Conservation (phyloP, 2,113 vertebrate species). For the Xenopus laevis region DNA sequence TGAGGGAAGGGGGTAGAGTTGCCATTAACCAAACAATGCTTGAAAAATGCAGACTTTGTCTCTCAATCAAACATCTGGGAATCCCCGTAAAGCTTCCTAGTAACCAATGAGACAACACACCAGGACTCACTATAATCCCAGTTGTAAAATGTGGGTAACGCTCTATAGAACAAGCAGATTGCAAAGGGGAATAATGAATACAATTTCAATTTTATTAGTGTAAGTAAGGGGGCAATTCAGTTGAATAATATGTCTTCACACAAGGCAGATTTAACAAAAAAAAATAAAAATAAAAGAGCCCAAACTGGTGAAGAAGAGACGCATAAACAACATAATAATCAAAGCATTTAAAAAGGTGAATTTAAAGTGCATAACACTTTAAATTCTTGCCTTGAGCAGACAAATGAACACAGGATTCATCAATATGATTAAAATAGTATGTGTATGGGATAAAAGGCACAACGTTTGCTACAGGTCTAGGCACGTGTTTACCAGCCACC, state of each 20-base stretch:
- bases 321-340: neutral
- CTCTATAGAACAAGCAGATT: conserved; percentile 32
- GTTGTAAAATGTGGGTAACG: conserved; percentile 32
- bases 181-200: conserved; percentile 29
- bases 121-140: conserved; percentile 40
- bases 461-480: too few species aligned
- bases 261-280: conserved; percentile 11
- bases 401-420: too few species aligned
- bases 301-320: conserved; percentile 14
- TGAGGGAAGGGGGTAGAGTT: conserved; percentile 12
- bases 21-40: conserved; percentile 13
- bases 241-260: conserved; percentile 27
- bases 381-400: too few species aligned
- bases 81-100: conserved; percentile 22
- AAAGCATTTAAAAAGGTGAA: too few species aligned
- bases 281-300: neutral
- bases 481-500: too few species aligned
- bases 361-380: too few species aligned
- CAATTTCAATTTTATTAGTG: conserved; percentile 26
- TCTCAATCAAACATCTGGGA: conserved; percentile 47
- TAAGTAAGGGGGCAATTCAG: conserved; percentile 38
- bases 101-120: conserved; percentile 41
- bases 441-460: too few species aligned
- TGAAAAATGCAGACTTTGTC: conserved; percentile 34
- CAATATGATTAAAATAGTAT: too few species aligned